phyloP scores from a whole-genome alignment of 2,797 vertebrate species.

The Moxostoma hubbsi region DNA sequence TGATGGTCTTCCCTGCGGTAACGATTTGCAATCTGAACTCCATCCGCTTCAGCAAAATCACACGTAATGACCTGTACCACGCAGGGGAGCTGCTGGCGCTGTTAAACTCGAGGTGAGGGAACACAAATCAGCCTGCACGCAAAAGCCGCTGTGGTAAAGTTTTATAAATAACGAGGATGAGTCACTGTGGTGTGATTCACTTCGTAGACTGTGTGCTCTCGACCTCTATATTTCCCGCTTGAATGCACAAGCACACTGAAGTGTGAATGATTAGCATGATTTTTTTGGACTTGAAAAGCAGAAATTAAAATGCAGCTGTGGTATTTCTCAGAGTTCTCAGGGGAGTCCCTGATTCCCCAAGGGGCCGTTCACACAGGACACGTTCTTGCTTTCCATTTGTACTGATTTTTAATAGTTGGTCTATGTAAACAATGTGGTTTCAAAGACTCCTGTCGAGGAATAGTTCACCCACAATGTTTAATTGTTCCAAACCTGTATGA shows the following conservation, averaged over 20 bases:
- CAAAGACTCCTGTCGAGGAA: too few relatives aligned
- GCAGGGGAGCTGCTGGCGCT: constrained; percentile 94
- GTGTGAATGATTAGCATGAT: background rate
- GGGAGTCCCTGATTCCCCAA: background rate
- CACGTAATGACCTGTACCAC: constrained; percentile 97
- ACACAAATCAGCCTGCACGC: background rate
- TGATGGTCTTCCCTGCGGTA: constrained; percentile 92
- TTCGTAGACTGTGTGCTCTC: constrained; percentile 24
- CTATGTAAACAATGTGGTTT: too few relatives aligned
- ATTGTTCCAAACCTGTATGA: too few relatives aligned
- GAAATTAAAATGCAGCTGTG: constrained; percentile 4
- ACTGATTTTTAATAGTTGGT: too few relatives aligned
- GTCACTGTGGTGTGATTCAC: constrained; percentile 26
- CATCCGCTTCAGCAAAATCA: constrained; percentile 95
- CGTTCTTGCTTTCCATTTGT: too few relatives aligned
- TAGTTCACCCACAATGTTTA: too few relatives aligned
- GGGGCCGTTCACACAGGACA: too few relatives aligned
- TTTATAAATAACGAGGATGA: constrained; percentile 29
- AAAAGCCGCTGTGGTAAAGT: background rate
- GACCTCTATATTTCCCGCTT: background rate
- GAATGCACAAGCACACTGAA: constrained; percentile 16
- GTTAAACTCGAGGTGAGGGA: constrained; percentile 93
- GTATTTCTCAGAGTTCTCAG: background rate
- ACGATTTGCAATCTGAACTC: constrained; percentile 99
- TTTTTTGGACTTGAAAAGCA: constrained; percentile 26